A percentile compares a stretch with the other conserved stretches of the same genome.
Conservation (phyloP, 2,888 invertebrate genomes). For the Galerucella pusilla region DNA sequence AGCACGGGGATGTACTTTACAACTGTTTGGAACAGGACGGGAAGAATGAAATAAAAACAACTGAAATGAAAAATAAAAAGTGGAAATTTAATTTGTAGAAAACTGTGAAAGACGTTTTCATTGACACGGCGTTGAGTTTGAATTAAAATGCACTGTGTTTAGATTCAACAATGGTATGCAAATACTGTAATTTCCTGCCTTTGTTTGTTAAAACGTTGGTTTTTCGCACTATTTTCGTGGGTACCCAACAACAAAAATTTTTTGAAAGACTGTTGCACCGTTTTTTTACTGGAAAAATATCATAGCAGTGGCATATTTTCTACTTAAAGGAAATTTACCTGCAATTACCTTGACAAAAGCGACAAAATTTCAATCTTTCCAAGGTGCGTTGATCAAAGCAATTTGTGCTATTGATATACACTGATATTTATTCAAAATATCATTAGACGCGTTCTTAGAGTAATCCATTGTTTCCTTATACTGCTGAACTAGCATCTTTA, state of each 20-base stretch:
- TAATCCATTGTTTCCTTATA: no score
- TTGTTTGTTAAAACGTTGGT: not conserved
- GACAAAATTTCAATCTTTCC: no score
- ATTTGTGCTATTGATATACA: no score
- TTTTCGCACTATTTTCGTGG: not conserved
- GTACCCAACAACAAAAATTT: not conserved
- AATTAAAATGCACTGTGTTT: slow-evolving; percentile 33
- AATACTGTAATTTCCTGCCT: slow-evolving; percentile 3
- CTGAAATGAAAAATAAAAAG: slow-evolving; percentile 42
- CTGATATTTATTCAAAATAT: no score
- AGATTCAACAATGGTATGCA: not conserved
- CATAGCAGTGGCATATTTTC: no score
- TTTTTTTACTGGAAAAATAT: no score
- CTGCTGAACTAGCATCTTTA: no score
- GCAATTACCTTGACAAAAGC: no score
- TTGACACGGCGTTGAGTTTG: slow-evolving; percentile 39
- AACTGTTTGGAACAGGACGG: slow-evolving; percentile 14
- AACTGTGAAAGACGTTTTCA: slow-evolving; percentile 48
- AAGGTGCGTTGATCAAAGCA: no score
- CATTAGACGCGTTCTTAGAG: no score
- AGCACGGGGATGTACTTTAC: slow-evolving; percentile 10
- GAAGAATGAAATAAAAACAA: slow-evolving; percentile 35
- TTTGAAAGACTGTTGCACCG: not conserved
- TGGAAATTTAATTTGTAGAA: slow-evolving; percentile 47
- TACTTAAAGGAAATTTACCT: no score